Evolutionary conservation across 2,113 vertebrate species (phyloP), one percentile per base, ranked within the genome.

Genomic region (Peucedramus taeniatus): DNA sequence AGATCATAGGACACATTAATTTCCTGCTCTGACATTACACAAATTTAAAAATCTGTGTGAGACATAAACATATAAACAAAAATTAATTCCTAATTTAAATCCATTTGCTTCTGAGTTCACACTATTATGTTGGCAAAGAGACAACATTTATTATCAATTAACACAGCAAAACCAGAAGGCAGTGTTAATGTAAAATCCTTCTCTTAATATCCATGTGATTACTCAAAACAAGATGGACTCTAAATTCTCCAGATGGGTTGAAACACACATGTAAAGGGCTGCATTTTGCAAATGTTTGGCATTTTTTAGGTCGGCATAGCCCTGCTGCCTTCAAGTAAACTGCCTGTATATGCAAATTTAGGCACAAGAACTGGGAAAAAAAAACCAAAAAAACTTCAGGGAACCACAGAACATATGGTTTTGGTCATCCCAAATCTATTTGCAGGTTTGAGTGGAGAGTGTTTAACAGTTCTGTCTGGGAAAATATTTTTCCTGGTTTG

Each of bases 11-110:
- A 87, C 81, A 92, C 65, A 93, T 95, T 89, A 91, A 92, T 88
- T 87, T 96, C 91, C 94, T 93, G n/a, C 72, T 93, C 92, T 82
- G 94, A 91, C 88, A 93, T 44, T 79, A 56, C 78, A 92, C 76
- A 64, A 76, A 87, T 77, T 54, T 69, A n/a, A 94, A 93, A 94
- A 89, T 57, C 69, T 71, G 61, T 27, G 31, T 27, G 13, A 95
- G 30, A 78, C 31, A 68, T 63, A 93, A 78, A 80, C 31, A 86
- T 44, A 83, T 37, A 80, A 86, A 87, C 81, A 24, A 78, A 87
- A 91, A 65, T 84, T 76, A 28, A 89, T 75, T 60, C 51, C 8
- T 5, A 66, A 5, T 89, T 90, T 75, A 89, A 84, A 90, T 68
- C 22, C 44, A 57, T 65, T 87, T 92, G 3, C 28, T 96, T 89